Percentiles rank a stretch among this genome's conserved stretches.
Evolutionary conservation across 37 sponge, comb jelly and placozoan species (phyloP).

Genomic region (Theonella swinhoei): DNA sequence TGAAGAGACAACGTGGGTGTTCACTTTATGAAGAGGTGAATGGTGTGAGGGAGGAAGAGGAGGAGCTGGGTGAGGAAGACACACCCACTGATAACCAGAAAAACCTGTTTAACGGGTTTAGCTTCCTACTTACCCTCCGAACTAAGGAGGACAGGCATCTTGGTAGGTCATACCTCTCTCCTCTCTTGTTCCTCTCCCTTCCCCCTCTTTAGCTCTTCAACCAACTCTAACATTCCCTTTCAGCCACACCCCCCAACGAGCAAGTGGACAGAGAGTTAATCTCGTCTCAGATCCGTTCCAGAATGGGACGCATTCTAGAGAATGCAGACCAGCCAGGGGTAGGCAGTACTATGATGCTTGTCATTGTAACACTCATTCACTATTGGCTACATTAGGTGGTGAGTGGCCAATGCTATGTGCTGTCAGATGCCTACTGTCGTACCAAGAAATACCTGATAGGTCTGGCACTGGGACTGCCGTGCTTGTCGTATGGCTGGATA

Average conservation of each 20-base stretch:
- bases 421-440: slow-evolving; percentile 55
- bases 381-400: not conserved
- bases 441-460: slow-evolving; percentile 65
- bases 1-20: not conserved
- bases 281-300: slow-evolving; percentile 8
- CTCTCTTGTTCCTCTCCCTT: not conserved
- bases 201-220: not conserved
- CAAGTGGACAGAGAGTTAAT: slow-evolving; percentile 9
- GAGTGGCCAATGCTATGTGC: slow-evolving; percentile 25
- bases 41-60: not conserved
- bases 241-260: slow-evolving; percentile 10
- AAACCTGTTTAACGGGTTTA: slow-evolving; percentile 28
- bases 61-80: not conserved
- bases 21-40: no score
- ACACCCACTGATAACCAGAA: not conserved
- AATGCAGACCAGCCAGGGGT: not conserved
- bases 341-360: no score
- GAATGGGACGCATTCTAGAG: slow-evolving; percentile 31
- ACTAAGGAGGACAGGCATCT: slow-evolving; percentile 33
- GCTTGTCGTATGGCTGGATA: slow-evolving; percentile 58
- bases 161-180: not conserved
- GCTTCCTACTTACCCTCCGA: slow-evolving; percentile 35
- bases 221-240: not conserved
- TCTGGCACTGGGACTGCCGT: slow-evolving; percentile 66
- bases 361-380: no score